Evolutionary conservation across 2,113 vertebrate genomes (phyloP), one percentile per base, ranked within the genome.

Genomic region (Mirounga angustirostris): DNA sequence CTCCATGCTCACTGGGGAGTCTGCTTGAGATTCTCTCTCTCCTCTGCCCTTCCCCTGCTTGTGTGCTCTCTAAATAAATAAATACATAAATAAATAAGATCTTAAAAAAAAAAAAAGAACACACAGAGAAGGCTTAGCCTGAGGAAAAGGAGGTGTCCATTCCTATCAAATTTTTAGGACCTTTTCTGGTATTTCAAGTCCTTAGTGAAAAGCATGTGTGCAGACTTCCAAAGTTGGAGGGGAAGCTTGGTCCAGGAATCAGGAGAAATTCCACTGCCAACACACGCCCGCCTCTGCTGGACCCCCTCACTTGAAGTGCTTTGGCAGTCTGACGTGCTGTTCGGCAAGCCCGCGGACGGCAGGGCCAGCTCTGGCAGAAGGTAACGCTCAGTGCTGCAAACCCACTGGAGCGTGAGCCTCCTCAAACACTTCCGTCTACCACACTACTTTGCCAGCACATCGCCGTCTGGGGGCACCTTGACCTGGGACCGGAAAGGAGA

Each of bases 81-180:
- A 69, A 69, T 69, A 69, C 36, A 69, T 36, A 61, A 69, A 69
- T 36, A 61, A 24, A 26, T 26, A 69, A 36, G 4, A 63, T 11
- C 26, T 63, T 63, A 5, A 28, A 63, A 63, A 63, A 40, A 40
- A 63, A 63, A 63, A 63, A 63, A 63, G 61, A 63, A 28, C 30
- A 19, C 67, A 14, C 4, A 36, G 16, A 63, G 36, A 61, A 6
- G 18, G 1, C 50, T 26, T 5, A 59, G 59, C 63, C 18, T 1
- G 24, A 14, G 26, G 9, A n/a, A 4, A 52, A 0, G 0, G 15
- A 8, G 14, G 16, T 12, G 1, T 6, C 50, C 81, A 9, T 43
- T 30, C 7, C 36, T 10, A 36, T 7, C 4, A 19, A 5, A 15
- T 7, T 46, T 43, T 56, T 8, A 10, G 46, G 67, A 33, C 11